Base-by-base conservation (phyloP, 2,113 vertebrate genomes). In the Sialia sialis region DNA sequence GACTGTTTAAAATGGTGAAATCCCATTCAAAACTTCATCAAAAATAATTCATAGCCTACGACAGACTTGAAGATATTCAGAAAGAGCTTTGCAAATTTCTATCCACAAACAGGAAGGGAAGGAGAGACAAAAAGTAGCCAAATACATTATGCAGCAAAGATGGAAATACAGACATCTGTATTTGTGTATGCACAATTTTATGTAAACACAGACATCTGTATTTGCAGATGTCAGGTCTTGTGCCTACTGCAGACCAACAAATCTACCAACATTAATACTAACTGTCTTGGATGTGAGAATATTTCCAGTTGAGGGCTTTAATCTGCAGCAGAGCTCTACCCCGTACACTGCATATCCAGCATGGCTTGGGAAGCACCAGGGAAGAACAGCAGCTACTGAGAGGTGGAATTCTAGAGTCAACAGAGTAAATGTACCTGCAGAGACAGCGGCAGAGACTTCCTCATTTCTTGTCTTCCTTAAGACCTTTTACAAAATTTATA, bases 351-450 rank as follows among this genome's bases (percentile, higher is more conserved):
- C 56, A 39, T 34, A 27, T 36, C 26, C 87, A 59, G 36, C n/a
- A 5, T 0, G 1, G n/a, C n/a, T 46, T 39, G 36, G 44, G 30
- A 88, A 72, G 54, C 29, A 48, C 6, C 0, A 0, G 18, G 19
- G n/a, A 36, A 32, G 22, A 81, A 32, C 11, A 43, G 38, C 43
- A 85, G n/a, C 49, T 89, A n/a, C 60, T 73, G 38, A 21, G 51
- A 75, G 44, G 2, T 48, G 29, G 3, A 59, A 30, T 36, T 88
- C 44, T 38, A 11, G 16, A 52, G 16, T 21, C 27, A 64, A 9
- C 21, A 20, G 3, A 38, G 46, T 19, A 76, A 68, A 39, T 14
- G 7, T 29, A 73, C 17, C 29, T 69, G 58, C 63, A 72, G 49
- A 79, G 14, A 12, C 13, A 76, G 54, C 58, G 39, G n/a, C 27